phyloP scores from a whole-genome alignment of 2,888 invertebrate species.

The Graphium colonna region DNA sequence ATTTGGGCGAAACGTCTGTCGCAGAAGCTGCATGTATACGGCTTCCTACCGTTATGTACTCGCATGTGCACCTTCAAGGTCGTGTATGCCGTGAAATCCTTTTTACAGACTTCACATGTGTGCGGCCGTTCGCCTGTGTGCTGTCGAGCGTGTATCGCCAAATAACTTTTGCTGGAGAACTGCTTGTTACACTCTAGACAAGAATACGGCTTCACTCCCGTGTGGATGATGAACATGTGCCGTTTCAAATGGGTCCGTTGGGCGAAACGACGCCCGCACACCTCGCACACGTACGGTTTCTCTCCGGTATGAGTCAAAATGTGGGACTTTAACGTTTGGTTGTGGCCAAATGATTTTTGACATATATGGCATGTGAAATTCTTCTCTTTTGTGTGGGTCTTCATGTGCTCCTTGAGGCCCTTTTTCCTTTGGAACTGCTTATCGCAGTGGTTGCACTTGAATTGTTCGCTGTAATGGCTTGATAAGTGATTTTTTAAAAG shows the following conservation, averaged over 20 bases:
- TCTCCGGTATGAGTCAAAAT: constrained; percentile 65
- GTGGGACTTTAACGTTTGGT: constrained; percentile 65
- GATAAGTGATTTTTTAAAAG: constrained; percentile 56
- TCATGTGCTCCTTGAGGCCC: constrained; percentile 63
- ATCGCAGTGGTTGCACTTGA: constrained; percentile 51
- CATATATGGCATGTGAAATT: constrained; percentile 56
- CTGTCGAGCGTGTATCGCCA: constrained; percentile 60
- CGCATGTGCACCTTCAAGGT: constrained; percentile 69
- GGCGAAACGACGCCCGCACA: constrained; percentile 60
- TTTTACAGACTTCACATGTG: constrained; percentile 62
- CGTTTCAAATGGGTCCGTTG: constrained; percentile 64
- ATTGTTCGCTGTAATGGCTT: constrained; percentile 52
- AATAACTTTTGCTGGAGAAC: constrained; percentile 66
- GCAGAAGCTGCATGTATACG: constrained; percentile 61
- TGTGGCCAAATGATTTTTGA: constrained; percentile 57
- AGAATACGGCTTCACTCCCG: constrained; percentile 54
- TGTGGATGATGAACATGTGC: constrained; percentile 65
- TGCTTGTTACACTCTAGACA: constrained; percentile 62
- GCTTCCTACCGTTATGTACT: constrained; percentile 63
- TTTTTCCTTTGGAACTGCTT: constrained; percentile 62
- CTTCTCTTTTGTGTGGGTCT: constrained; percentile 58
- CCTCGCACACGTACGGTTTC: constrained; percentile 61
- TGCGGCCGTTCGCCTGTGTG: constrained; percentile 64
- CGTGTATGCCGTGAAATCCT: constrained; percentile 64
- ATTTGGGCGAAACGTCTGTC: constrained; percentile 62